Conservation (phyloP, 2,113 vertebrate species). For the Silurus glanis region DNA sequence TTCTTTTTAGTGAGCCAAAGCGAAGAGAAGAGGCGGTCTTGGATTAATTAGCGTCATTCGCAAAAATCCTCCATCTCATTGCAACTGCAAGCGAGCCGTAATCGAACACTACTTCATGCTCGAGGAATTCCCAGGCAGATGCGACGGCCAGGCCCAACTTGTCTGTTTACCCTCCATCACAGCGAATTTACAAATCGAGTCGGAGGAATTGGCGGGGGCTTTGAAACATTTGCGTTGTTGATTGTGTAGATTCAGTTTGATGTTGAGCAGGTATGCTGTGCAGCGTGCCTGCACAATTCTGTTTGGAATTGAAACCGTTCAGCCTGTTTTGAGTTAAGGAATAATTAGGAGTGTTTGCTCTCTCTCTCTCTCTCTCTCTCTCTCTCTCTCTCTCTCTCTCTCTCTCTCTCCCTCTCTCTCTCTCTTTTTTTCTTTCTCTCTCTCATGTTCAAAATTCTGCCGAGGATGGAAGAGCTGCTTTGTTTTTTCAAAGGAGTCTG, state of each 20-base stretch:
- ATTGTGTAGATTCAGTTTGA: slow-evolving; percentile 56
- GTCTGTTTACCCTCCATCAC: slow-evolving; percentile 58
- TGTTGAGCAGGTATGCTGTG: slow-evolving; percentile 56
- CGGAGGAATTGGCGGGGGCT: slow-evolving; percentile 49
- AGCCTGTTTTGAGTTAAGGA: slow-evolving; percentile 57
- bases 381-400: slow-evolving; percentile 26
- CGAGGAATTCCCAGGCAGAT: slow-evolving; percentile 51
- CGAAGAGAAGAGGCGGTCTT: slow-evolving; percentile 40
- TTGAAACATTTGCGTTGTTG: slow-evolving; percentile 54
- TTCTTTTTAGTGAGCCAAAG: not conserved
- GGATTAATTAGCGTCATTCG: slow-evolving; percentile 46
- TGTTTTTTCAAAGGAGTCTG: slow-evolving; percentile 29
- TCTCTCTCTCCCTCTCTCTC: slow-evolving; percentile 23
- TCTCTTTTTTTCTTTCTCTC: slow-evolving; percentile 19
- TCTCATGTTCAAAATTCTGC: slow-evolving; percentile 24
- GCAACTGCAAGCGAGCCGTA: slow-evolving; percentile 53
- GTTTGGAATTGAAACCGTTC: slow-evolving; percentile 51
- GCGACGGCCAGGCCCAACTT: slow-evolving; percentile 45
- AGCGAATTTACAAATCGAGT: slow-evolving; percentile 53
- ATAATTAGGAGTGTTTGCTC: slow-evolving; percentile 54
- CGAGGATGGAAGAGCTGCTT: slow-evolving; percentile 41
- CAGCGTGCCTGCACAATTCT: slow-evolving; percentile 48
- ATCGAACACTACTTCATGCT: slow-evolving; percentile 53
- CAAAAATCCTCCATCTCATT: slow-evolving; percentile 54
- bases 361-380: slow-evolving; percentile 21